A percentile compares a stretch with the other conserved stretches of the same genome.
phyloP scores from a whole-genome alignment of 2,113 vertebrate genomes.

The Corydoras maculifer region DNA sequence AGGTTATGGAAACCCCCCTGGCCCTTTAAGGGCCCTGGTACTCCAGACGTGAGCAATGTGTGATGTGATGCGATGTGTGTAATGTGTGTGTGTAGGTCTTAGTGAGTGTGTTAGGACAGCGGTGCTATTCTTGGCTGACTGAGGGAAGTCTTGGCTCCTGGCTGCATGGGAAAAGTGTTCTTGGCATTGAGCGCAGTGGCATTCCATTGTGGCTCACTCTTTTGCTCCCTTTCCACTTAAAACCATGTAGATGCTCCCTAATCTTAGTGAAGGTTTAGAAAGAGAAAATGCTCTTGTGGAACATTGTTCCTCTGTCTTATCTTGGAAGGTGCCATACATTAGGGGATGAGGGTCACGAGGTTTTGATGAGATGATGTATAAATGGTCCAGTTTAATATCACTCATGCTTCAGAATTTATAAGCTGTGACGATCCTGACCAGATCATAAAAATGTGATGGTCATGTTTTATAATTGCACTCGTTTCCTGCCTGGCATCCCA shows the following conservation, averaged over 20 bases:
- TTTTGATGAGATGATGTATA: no score
- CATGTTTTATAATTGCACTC: no score
- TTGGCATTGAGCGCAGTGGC: constrained; percentile 59
- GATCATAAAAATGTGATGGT: no score
- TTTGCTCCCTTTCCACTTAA: constrained; percentile 29
- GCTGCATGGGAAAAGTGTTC: constrained; percentile 69
- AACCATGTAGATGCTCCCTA: constrained; percentile 44
- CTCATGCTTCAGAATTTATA: no score
- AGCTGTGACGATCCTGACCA: no score
- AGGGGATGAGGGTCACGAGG: not conserved
- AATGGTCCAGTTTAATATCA: no score
- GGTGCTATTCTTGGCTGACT: constrained; percentile 65
- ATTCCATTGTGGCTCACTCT: constrained; percentile 60
- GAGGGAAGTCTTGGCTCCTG: constrained; percentile 65
- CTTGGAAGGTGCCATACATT: not conserved
- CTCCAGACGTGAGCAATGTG: constrained; percentile 22
- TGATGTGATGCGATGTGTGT: no score
- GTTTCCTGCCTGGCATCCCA: no score
- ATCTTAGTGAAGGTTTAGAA: constrained; percentile 12
- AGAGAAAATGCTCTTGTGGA: not conserved
- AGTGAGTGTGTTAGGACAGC: constrained; percentile 41
- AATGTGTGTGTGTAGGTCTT: constrained; percentile 27
- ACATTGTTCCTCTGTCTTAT: not conserved
- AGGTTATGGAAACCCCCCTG: constrained; percentile 28
- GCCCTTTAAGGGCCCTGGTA: constrained; percentile 26